Conservation (phyloP, 2,797 vertebrate species). For the Periparus ater region DNA sequence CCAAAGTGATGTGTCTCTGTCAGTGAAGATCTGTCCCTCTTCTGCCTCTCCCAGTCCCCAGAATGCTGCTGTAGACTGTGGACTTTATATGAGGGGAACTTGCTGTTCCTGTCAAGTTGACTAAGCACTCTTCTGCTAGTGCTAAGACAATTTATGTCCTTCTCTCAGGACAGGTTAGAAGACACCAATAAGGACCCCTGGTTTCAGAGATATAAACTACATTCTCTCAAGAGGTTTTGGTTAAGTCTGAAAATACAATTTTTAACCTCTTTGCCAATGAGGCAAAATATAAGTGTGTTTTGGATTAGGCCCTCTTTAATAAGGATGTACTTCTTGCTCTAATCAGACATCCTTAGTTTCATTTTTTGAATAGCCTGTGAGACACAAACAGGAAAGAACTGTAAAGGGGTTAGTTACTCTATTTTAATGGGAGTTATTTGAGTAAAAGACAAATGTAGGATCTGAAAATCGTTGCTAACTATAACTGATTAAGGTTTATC, state of each 20-base stretch:
- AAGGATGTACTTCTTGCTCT: not conserved
- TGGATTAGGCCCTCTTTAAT: not conserved
- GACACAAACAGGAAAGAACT: not conserved
- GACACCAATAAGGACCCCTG: not conserved
- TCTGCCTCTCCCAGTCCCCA: not conserved
- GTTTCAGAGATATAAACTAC: not conserved
- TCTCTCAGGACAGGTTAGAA: not conserved
- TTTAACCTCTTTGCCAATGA: not conserved
- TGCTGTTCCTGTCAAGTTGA: not conserved
- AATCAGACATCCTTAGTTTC: not conserved
- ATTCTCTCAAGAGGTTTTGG: not conserved
- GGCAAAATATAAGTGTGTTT: not conserved
- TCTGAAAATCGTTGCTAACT: not conserved
- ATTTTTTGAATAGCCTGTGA: not conserved
- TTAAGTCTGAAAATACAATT: not conserved
- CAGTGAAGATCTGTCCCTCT: not conserved
- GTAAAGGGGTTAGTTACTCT: not conserved
- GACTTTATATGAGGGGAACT: not conserved
- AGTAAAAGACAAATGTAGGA: not conserved
- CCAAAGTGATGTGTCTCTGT: not conserved
- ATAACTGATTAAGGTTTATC: not conserved
- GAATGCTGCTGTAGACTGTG: rapidly evolving
- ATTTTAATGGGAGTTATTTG: not conserved
- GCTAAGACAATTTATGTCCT: not conserved
- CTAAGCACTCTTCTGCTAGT: not conserved